phyloP scores from a whole-genome alignment of 2,888 invertebrate genomes.

The Dione juno region DNA sequence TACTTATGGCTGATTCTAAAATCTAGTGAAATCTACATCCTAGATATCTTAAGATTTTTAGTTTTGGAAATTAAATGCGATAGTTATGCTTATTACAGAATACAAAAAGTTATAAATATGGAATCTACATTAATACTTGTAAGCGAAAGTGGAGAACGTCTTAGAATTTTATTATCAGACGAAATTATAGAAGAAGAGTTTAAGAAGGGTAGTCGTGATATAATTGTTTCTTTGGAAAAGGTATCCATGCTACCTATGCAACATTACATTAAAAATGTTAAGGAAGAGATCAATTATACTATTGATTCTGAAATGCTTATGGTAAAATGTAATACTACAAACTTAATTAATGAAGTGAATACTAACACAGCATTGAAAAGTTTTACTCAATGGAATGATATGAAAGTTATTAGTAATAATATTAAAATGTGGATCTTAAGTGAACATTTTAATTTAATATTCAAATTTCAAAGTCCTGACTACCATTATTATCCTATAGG shows the following conservation, averaged over 20 bases:
- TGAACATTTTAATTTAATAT: conserved; percentile 55
- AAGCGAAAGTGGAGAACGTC: conserved; percentile 69
- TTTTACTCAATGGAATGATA: conserved; percentile 61
- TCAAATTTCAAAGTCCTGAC: conserved; percentile 57
- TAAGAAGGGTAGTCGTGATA: conserved; percentile 50
- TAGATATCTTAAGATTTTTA: conserved; percentile 54
- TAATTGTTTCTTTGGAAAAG: conserved; percentile 58
- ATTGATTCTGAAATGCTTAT: conserved; percentile 51
- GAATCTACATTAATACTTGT: conserved; percentile 56
- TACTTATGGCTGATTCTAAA: conserved; percentile 66
- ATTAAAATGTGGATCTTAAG: conserved; percentile 66
- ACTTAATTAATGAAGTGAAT: conserved; percentile 54
- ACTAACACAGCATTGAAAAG: conserved; percentile 51
- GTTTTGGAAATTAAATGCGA: conserved; percentile 53
- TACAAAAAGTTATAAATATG: conserved; percentile 54
- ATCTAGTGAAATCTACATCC: conserved; percentile 61
- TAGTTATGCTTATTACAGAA: conserved; percentile 59
- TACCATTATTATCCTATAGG: conserved; percentile 60
- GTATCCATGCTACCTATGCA: conserved; percentile 36
- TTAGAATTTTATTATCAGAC: conserved; percentile 51
- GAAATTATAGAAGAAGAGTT: conserved; percentile 57
- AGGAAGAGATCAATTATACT: conserved; percentile 57
- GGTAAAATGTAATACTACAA: conserved; percentile 64
- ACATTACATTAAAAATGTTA: conserved; percentile 27
- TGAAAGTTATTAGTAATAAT: conserved; percentile 56